Evolutionary conservation across 2,113 vertebrate genomes (phyloP).

Genomic region (Chaetorhynchus papuensis): DNA sequence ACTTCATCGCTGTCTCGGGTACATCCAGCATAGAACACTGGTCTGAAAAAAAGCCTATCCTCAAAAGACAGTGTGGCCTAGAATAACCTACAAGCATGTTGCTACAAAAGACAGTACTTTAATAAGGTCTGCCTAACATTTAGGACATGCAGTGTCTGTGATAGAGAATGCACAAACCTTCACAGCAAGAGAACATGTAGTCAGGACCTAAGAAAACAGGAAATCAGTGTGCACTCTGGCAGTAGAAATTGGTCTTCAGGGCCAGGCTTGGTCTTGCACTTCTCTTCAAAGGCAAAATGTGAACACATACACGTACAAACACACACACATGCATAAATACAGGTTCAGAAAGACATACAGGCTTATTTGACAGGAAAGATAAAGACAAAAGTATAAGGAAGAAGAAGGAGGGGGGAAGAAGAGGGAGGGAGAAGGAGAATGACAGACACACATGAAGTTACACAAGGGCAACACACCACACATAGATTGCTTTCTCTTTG

Average conservation of each 20-base stretch:
- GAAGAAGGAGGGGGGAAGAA: not conserved
- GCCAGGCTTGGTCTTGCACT: not conserved
- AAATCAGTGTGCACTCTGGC: not conserved
- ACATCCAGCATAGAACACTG: not conserved
- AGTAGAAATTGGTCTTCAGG: not conserved
- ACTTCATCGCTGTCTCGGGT: not conserved
- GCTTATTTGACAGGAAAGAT: not conserved
- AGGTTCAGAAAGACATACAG: not conserved
- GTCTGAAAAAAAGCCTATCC: not conserved
- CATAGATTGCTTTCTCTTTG: fast-evolving
- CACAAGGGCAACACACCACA: not conserved
- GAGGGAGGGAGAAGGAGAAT: not conserved
- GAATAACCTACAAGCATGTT: fast-evolving
- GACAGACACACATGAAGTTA: not conserved
- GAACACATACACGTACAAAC: not conserved
- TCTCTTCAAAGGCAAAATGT: not conserved
- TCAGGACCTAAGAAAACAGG: not conserved
- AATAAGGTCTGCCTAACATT: not conserved
- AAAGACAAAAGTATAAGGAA: not conserved
- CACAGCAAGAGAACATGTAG: not conserved
- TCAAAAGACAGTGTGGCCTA: not conserved
- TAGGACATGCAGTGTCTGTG: not conserved
- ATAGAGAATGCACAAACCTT: not conserved
- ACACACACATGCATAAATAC: not conserved
- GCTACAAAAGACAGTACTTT: not conserved